Percentiles rank a stretch among this genome's conserved stretches.
These are phyloP conservation scores for Lycophotia porphyrea DNA, from an alignment of 2,888 invertebrate species.

Conservation along the genomic window DNA sequence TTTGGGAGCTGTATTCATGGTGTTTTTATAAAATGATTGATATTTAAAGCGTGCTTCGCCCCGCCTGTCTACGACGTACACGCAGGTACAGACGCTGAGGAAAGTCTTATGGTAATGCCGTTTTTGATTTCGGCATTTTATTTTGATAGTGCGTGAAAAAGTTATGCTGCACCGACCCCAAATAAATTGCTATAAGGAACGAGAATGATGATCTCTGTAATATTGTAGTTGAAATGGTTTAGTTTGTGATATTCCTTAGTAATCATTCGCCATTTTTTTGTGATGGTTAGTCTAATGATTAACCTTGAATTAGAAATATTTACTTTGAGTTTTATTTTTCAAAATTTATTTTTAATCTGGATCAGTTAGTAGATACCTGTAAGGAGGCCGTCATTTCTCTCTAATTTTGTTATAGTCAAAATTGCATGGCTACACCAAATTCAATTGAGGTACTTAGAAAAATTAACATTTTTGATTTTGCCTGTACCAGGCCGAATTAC, in stretches of 20 bases:
- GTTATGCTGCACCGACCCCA: neutral
- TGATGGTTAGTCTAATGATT: neutral
- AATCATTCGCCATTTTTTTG: neutral
- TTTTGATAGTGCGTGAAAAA: neutral
- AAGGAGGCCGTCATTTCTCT: neutral
- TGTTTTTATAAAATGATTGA: constrained; percentile 26
- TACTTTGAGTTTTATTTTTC: neutral
- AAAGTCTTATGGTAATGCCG: neutral
- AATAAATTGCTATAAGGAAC: neutral
- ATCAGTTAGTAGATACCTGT: neutral
- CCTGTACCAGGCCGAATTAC: constrained; percentile 35
- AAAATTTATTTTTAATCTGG: neutral
- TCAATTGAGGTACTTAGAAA: neutral
- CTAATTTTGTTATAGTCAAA: neutral
- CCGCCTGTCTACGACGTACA: constrained; percentile 28
- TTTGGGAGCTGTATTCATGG: constrained; percentile 10
- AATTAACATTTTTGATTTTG: constrained; percentile 3
- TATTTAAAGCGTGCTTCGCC: constrained; percentile 27
- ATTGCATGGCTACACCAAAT: neutral
- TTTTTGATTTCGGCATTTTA: neutral
- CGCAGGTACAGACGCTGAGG: constrained; percentile 15
- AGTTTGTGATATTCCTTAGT: neutral
- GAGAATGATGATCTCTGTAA: neutral
- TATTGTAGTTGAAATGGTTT: neutral
- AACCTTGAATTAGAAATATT: neutral